A percentile compares a stretch with the other conserved stretches of the same genome.
Evolutionary conservation across 2,113 vertebrate genomes (phyloP).

Genomic region (Holacanthus passer): DNA sequence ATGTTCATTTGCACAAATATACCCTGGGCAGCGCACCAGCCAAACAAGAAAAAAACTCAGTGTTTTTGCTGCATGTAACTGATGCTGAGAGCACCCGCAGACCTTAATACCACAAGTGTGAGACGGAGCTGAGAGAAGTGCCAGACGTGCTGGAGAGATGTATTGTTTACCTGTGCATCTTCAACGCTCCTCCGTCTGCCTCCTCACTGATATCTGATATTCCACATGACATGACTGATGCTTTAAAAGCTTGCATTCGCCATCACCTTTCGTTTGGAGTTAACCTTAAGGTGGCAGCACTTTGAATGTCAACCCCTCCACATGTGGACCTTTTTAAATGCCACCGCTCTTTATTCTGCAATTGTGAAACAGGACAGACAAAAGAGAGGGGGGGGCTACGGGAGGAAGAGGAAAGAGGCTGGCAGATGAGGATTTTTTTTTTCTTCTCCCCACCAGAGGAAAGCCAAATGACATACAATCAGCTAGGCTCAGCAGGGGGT

Average conservation of each 20-base stretch:
- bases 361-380: conserved; percentile 73
- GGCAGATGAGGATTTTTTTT: conserved; percentile 63
- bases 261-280: conserved; percentile 73
- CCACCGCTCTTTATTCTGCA: conserved; percentile 79
- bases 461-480: conserved; percentile 74
- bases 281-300: conserved; percentile 82
- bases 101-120: conserved; percentile 39
- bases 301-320: conserved; percentile 83
- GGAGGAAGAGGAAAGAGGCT: conserved; percentile 32
- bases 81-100: conserved; percentile 19
- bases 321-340: conserved; percentile 83
- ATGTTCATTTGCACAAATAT: conserved; percentile 60
- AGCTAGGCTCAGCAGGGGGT: conserved; percentile 68
- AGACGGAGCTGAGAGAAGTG: conserved; percentile 44
- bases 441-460: conserved; percentile 47
- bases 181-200: conserved; percentile 27
- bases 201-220: conserved; percentile 54
- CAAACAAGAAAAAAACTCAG: conserved; percentile 5
- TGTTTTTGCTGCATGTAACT: conserved; percentile 32
- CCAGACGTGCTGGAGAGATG: conserved; percentile 31
- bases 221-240: conserved; percentile 64
- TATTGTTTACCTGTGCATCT: conserved; percentile 66
- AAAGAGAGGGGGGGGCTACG: conserved; percentile 40
- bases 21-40: neutral
- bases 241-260: conserved; percentile 70